These are phyloP conservation scores for Xestoiulus laeticollis DNA, from an alignment of 2,888 invertebrate species.

Conservation along the genomic window DNA sequence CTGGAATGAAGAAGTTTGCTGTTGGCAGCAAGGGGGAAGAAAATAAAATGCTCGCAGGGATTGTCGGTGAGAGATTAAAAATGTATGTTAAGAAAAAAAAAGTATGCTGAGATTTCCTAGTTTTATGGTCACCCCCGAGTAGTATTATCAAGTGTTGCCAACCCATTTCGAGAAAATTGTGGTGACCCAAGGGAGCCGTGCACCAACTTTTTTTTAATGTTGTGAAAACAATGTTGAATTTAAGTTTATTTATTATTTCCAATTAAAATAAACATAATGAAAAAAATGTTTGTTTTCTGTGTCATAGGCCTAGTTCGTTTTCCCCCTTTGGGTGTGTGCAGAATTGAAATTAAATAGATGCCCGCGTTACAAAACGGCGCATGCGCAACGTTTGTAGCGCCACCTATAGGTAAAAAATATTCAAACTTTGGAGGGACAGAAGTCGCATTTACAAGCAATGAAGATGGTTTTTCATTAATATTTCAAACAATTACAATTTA, in stretches of 20 bases:
- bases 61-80: neutral
- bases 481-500: too few species aligned
- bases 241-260: neutral
- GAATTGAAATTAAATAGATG: neutral
- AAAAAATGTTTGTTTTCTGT: neutral
- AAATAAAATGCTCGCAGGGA: neutral
- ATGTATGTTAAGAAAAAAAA: neutral
- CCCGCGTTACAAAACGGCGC: too few species aligned
- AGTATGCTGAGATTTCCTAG: neutral
- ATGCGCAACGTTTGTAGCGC: too few species aligned
- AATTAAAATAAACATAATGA: neutral
- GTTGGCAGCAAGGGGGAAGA: neutral
- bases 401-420: too few species aligned
- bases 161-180: neutral
- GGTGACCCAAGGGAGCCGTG: slow-evolving; percentile 14
- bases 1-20: neutral
- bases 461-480: too few species aligned
- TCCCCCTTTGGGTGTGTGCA: neutral
- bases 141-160: neutral
- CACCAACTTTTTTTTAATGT: neutral
- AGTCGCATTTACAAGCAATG: too few species aligned
- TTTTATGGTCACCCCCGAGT: neutral
- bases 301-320: neutral
- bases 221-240: neutral
- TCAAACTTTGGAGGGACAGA: too few species aligned